Evolutionary conservation across 2,888 invertebrate species (phyloP).

Genomic region (Orthosia gracilis): DNA sequence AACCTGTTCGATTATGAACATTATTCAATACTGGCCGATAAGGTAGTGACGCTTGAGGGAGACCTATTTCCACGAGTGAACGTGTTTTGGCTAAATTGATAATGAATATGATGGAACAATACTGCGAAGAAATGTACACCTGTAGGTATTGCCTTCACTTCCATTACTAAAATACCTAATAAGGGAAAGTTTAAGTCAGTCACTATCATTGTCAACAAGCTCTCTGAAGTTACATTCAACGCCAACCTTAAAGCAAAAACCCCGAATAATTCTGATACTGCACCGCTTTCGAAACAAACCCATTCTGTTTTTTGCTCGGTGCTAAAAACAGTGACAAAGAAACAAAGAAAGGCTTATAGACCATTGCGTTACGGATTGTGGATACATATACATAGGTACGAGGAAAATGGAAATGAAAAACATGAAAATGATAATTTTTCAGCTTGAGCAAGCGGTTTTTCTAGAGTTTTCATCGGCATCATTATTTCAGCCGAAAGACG

Average conservation of each 20-base stretch:
- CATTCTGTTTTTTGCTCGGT: conserved; percentile 41
- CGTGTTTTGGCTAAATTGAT: too few relatives aligned
- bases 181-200: not conserved
- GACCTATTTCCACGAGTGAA: too few relatives aligned
- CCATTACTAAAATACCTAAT: not conserved
- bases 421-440: not conserved
- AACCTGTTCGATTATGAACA: too few relatives aligned
- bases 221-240: not conserved
- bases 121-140: not conserved
- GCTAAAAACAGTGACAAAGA: conserved; percentile 62
- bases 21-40: too few relatives aligned
- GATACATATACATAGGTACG: conserved; percentile 20
- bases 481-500: too few relatives aligned
- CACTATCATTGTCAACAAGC: conserved; percentile 1
- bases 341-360: conserved; percentile 54
- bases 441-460: not conserved
- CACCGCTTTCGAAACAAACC: conserved; percentile 51
- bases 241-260: conserved; percentile 10
- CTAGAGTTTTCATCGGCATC: not conserved
- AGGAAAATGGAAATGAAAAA: conserved; percentile 20
- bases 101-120: not conserved
- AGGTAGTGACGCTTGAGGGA: too few relatives aligned
- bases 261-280: conserved; percentile 35
- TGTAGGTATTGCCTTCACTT: not conserved
- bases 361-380: conserved; percentile 23